Percentiles rank a stretch among this genome's conserved stretches.
phyloP scores from a whole-genome alignment of 1,140 invertebrate genomes.

The Muscidifurax raptorellus region DNA sequence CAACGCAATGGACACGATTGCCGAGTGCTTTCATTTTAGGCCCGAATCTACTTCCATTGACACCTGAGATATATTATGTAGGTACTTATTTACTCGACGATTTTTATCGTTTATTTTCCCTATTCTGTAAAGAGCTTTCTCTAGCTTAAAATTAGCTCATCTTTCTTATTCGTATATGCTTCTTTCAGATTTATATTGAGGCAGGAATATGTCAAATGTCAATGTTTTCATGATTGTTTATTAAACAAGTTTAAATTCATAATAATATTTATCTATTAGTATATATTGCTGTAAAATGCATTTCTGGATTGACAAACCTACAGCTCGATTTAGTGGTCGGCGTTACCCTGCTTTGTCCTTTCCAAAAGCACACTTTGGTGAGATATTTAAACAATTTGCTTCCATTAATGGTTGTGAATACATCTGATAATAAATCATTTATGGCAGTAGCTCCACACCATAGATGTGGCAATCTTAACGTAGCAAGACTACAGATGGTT shows the following conservation, averaged over 20 bases:
- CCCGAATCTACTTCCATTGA: neutral
- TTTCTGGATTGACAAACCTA: conserved; percentile 72
- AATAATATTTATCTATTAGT: conserved; percentile 6
- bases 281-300: conserved; percentile 60
- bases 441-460: conserved; percentile 56
- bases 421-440: conserved; percentile 28
- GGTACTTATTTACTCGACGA: neutral
- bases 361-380: conserved; percentile 66
- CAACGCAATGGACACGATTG: conserved; percentile 4
- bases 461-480: conserved; percentile 31
- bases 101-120: neutral
- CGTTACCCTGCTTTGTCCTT: conserved; percentile 68
- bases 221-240: neutral
- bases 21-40: conserved; percentile 7
- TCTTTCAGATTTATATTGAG: conserved; percentile 3
- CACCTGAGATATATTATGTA: neutral
- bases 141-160: conserved; percentile 7
- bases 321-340: conserved; percentile 67
- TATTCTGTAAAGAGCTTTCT: no score
- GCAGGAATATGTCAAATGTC: neutral
- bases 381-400: neutral
- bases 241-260: neutral
- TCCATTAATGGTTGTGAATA: neutral
- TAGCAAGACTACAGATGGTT: conserved; percentile 75
- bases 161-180: neutral